phyloP scores from a whole-genome alignment of 2,888 invertebrate species.

The Pristionchus fissidentatus region DNA sequence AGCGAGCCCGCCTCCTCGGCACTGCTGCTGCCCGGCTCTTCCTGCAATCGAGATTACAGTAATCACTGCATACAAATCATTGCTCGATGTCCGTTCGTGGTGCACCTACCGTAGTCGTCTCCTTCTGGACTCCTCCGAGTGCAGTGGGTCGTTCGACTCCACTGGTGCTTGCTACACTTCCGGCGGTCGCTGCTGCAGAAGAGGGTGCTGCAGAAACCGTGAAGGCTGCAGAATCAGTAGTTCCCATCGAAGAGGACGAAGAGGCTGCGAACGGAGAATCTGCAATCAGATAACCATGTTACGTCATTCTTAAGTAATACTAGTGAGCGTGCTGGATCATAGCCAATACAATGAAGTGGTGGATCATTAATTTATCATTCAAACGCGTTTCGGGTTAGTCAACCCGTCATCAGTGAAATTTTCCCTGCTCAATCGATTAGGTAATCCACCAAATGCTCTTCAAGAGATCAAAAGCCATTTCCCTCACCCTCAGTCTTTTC shows the following conservation, averaged over 20 bases:
- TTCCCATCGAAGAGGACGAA: background rate
- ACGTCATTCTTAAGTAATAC: too few relatives aligned
- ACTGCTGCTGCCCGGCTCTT: conserved; percentile 21
- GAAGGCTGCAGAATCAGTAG: background rate
- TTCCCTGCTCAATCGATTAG: too few relatives aligned
- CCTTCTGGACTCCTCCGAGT: conserved; percentile 38
- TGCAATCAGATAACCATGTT: too few relatives aligned
- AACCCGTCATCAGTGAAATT: too few relatives aligned
- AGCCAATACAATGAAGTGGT: too few relatives aligned
- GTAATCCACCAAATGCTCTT: background rate
- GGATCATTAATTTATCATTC: too few relatives aligned
- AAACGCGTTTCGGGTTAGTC: too few relatives aligned
- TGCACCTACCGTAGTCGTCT: background rate
- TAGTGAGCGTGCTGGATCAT: too few relatives aligned
- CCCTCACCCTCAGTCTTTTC: conserved; percentile 26
- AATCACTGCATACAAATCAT: background rate
- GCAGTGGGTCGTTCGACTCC: conserved; percentile 33
- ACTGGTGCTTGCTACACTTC: background rate
- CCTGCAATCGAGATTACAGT: background rate
- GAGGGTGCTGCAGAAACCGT: background rate
- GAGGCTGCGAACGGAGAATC: conserved; percentile 21
- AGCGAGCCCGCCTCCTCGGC: conserved; percentile 46
- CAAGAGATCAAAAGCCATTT: background rate
- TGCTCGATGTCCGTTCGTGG: background rate
- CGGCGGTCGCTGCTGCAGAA: background rate